phyloP scores from a whole-genome alignment of 2,113 vertebrate genomes.

The Scomber colias region DNA sequence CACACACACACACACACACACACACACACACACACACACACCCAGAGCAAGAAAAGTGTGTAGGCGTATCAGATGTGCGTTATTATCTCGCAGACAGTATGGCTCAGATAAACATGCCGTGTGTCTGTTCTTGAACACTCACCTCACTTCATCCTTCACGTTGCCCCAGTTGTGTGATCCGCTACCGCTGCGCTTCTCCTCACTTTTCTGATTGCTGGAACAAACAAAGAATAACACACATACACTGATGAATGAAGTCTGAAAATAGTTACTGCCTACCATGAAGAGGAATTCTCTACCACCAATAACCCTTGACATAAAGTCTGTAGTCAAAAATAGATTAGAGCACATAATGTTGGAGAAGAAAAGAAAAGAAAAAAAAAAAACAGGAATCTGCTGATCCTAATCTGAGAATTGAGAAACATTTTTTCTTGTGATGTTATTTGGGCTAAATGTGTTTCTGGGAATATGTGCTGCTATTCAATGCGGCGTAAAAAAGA shows the following conservation, averaged over 20 bases:
- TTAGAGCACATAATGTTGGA: not conserved
- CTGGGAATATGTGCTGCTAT: not conserved
- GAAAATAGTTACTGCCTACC: not conserved
- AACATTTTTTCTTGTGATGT: not conserved
- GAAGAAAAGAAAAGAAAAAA: too few relatives aligned
- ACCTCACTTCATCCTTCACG: conserved; percentile 98
- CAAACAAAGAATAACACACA: conserved; percentile 30
- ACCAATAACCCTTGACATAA: not conserved
- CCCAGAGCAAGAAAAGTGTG: not conserved
- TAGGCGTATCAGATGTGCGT: not conserved
- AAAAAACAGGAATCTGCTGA: not conserved
- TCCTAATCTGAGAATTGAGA: not conserved
- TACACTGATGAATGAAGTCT: not conserved
- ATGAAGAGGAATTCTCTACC: not conserved
- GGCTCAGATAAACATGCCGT: conserved; percentile 8
- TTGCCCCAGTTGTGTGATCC: conserved; percentile 98
- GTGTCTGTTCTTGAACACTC: conserved; percentile 49
- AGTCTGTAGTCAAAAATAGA: not conserved
- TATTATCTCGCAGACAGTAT: not conserved
- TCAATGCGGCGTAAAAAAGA: not conserved
- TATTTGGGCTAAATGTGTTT: not conserved
- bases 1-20: not conserved
- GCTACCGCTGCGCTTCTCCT: conserved; percentile 95
- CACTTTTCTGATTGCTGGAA: conserved; percentile 94
- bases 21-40: too few relatives aligned